A percentile compares a stretch with the other conserved stretches of the same genome.
phyloP scores from a whole-genome alignment of 2,797 vertebrate genomes.

The Dicrostonyx torquatus region DNA sequence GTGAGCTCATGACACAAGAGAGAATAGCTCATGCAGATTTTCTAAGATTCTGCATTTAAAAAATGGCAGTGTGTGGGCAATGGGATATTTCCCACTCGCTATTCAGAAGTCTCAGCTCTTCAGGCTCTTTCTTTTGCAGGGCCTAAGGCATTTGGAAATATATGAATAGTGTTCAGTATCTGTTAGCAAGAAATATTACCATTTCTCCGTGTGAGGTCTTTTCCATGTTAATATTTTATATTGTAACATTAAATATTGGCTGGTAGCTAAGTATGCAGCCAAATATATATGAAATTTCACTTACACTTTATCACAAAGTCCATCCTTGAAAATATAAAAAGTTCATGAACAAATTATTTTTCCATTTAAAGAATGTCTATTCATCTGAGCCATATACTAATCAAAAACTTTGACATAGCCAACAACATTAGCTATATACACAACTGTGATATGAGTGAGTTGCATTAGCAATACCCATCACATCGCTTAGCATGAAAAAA shows the following conservation, averaged over 20 bases:
- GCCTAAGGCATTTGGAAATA: conserved; percentile 10
- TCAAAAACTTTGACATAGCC: not conserved
- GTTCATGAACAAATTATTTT: conserved; percentile 11
- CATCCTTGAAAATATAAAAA: conserved; percentile 40
- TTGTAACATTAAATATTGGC: conserved; percentile 57
- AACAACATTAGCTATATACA: conserved; percentile 1
- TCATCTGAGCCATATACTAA: not conserved
- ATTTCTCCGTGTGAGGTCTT: conserved; percentile 29
- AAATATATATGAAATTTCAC: conserved; percentile 41
- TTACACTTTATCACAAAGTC: conserved; percentile 36
- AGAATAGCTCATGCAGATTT: conserved; percentile 15
- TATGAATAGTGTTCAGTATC: conserved; percentile 33
- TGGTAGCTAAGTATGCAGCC: conserved; percentile 42
- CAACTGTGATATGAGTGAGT: not conserved
- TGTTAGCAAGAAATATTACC: conserved; percentile 55
- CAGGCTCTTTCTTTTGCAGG: not conserved
- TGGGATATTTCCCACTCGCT: not conserved
- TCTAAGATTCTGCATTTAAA: conserved; percentile 24
- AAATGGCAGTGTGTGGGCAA: conserved; percentile 1
- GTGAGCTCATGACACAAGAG: not conserved
- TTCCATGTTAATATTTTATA: conserved; percentile 69
- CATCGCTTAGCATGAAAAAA: not conserved
- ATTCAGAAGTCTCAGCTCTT: conserved; percentile 43
- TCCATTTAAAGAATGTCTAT: conserved; percentile 41
- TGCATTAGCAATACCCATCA: not conserved